A percentile compares a stretch with the other conserved stretches of the same genome.
These are phyloP conservation scores for Phataginus tricuspis DNA, from an alignment of 2,797 vertebrate genomes.

Conservation along the genomic window DNA sequence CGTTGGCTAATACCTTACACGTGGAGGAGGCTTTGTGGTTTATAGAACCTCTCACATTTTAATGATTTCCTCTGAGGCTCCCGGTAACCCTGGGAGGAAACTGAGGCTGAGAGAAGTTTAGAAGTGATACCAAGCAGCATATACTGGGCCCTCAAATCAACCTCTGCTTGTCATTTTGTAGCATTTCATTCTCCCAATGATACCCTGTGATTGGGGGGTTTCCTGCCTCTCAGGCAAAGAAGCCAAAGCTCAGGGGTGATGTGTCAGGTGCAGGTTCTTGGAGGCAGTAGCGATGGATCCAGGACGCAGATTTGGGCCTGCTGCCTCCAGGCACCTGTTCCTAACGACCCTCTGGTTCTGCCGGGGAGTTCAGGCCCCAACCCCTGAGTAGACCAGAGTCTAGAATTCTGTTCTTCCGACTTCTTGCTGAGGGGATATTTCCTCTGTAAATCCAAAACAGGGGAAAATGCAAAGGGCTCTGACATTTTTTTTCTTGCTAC, in stretches of 20 bases:
- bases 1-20: neutral
- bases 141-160: neutral
- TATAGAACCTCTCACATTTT: neutral
- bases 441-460: neutral
- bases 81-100: neutral
- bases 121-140: neutral
- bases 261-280: neutral
- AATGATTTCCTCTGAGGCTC: neutral
- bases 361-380: neutral
- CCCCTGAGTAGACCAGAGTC: neutral
- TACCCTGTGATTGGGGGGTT: neutral
- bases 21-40: neutral
- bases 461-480: neutral
- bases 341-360: neutral
- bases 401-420: neutral
- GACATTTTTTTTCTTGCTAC: neutral
- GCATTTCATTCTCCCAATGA: neutral
- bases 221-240: neutral
- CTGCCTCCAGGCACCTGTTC: neutral
- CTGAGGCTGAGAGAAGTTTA: neutral
- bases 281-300: neutral
- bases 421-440: neutral
- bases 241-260: neutral
- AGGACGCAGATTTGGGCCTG: neutral
- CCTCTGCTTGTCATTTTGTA: neutral